phyloP scores from a whole-genome alignment of 2,797 vertebrate genomes.

The Acridotheres tristis region DNA sequence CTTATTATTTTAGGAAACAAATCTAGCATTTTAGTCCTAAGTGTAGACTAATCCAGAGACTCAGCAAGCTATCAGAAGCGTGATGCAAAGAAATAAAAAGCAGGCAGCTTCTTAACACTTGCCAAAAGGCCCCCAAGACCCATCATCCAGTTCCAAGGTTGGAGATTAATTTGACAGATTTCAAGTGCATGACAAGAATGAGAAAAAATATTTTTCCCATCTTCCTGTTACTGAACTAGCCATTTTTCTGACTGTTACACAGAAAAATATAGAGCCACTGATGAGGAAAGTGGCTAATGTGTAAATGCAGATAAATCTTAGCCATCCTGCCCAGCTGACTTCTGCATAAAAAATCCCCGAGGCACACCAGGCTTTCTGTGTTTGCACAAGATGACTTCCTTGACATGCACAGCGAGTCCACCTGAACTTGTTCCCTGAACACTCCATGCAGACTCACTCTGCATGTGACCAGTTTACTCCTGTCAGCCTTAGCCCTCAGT shows the following conservation, averaged over 20 bases:
- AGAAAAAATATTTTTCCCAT: background rate
- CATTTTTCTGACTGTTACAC: background rate
- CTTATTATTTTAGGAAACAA: background rate
- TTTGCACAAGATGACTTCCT: background rate
- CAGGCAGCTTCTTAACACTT: background rate
- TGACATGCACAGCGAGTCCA: rapidly evolving
- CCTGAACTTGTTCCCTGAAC: background rate
- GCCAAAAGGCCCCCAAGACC: background rate
- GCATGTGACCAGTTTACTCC: background rate
- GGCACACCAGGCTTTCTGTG: background rate
- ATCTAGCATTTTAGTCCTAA: background rate
- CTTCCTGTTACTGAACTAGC: background rate
- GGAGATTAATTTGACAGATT: background rate
- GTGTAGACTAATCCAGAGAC: background rate
- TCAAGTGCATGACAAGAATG: background rate
- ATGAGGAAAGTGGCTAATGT: background rate
- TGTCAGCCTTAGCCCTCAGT: background rate
- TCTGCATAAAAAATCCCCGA: rapidly evolving
- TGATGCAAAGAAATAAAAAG: background rate
- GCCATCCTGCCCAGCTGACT: background rate
- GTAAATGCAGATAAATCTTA: background rate
- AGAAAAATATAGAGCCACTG: background rate
- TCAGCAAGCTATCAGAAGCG: background rate
- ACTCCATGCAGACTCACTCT: background rate
- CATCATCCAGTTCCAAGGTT: background rate